phyloP scores from a whole-genome alignment of 2,888 invertebrate genomes.

The Phlogophora meticulosa region DNA sequence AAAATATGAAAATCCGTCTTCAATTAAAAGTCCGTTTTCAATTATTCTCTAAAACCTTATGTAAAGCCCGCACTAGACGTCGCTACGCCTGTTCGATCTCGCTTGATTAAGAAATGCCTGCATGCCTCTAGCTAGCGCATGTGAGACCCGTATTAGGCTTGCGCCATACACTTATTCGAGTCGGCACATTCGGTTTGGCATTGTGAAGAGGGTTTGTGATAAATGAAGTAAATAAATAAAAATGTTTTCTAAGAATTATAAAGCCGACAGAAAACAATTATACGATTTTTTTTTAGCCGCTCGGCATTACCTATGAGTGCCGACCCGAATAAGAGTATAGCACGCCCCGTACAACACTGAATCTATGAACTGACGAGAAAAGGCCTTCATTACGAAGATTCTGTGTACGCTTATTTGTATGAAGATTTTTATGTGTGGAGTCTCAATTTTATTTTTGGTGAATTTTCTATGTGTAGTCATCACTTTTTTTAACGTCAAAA shows the following conservation, averaged over 20 bases:
- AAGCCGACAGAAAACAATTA: too few species aligned
- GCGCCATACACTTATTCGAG: too few species aligned
- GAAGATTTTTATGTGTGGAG: not conserved
- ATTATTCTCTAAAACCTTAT: not conserved
- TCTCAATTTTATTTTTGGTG: not conserved
- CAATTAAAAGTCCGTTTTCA: not conserved
- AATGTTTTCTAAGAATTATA: too few species aligned
- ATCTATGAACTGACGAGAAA: conserved; percentile 41
- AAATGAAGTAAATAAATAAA: too few species aligned
- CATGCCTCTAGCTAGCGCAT: conserved; percentile 25
- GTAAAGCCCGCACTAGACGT: not conserved
- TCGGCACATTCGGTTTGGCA: too few species aligned
- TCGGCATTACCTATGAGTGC: too few species aligned
- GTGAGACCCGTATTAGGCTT: conserved; percentile 11
- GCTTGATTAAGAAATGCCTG: conserved; percentile 60
- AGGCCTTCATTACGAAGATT: conserved; percentile 43
- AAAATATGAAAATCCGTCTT: too few species aligned
- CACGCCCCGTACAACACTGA: conserved; percentile 8
- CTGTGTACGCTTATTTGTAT: not conserved
- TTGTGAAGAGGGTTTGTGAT: too few species aligned
- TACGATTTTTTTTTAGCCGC: too few species aligned
- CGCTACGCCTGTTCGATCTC: conserved; percentile 10
- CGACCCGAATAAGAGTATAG: too few species aligned
- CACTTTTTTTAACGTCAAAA: too few species aligned
- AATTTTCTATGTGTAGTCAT: not conserved